Evolutionary conservation across 2,797 vertebrate genomes (phyloP), one percentile per base, ranked within the genome.

Genomic region (Bradypus variegatus): DNA sequence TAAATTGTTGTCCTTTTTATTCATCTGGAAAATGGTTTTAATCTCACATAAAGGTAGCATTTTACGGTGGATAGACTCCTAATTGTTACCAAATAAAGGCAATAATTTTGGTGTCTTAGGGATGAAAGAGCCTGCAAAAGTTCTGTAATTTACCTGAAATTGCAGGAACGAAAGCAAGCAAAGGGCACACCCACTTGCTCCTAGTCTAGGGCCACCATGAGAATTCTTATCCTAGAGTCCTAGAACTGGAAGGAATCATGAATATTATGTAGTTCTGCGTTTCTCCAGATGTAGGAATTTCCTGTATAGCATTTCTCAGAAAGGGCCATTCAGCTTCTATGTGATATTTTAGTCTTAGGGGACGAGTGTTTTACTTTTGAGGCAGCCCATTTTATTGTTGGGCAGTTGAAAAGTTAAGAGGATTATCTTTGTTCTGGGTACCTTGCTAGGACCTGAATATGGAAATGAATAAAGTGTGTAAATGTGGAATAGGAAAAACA

Each of bases 11-110:
- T 80, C 12, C 67, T 86, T 45, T 31, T 65, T 84, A 81, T 73
- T 65, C 53, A 48, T 76, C 69, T 77, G 41, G 85, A 90, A 88
- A 83, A 84, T 93, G 58, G 36, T 88, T 84, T 93, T 72, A 64
- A 38, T 77, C 45, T 23, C 27, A 81, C 36, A 91, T 27, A 69
- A 65, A 80, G 25, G 55, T 90, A 48, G 0, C 86, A 50, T 78
- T 92, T 89, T 89, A 77, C 23, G 29, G 58, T 79, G 64, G 50
- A 3, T 62, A 55, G 38, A 78, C 82, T 78, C 33, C 55, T 92
- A 41, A 64, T 78, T 65, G 60, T 15, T 83, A 12, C 19, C 64
- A 78, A 55, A 8, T 90, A 90, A 83, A 87, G 70, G 21, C 65
- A 72, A 65, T 27, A 48, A 7, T 76, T 86, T 75, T 87, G 92